Evolutionary conservation across 1,140 invertebrate genomes (phyloP), one percentile per base, ranked within the genome.

Genomic region (Drosophila athabasca): DNA sequence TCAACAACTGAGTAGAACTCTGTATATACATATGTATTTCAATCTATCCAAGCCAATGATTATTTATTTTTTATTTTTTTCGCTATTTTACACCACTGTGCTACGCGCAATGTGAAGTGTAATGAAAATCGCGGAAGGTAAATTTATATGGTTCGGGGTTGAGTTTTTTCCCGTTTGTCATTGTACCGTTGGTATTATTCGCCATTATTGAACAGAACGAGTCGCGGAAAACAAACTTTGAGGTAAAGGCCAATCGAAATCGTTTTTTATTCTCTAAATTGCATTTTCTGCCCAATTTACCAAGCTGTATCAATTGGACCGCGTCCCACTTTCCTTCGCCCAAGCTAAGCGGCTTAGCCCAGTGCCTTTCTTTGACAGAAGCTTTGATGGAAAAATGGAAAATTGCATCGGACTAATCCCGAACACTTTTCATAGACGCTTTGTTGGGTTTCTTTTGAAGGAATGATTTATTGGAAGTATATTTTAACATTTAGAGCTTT

Each of bases 401-500:
- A 65, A 74, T 51, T 74, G 48, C 43, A 60, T 52, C 60, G 41
- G 43, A 48, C 53, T 67, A 65, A 65, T 65, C 53, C 62, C 13
- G 31, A 8, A 2, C 9, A 4, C 9, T 43, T 31, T 62, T 3
- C 26, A 17, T 43, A 29, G 24, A 66, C 17, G 19, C 22, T 1
- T 26, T 43, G 19, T 49, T 49, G 2, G 57, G 13, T 52, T 35
- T 8, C n/a, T 35, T 62, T 68, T 61, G 35, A 39, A 39, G 35
- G 48, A 72, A 70, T 81, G 61, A 73, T 84, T 84, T 87, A 84
- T 81, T 84, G 67, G 75, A 70, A 85, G 64, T 81, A 77, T 75
- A 75, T 73, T 87, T 76, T 70, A 87, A 84, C 82, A 84, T 81
- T 84, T 87, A 84, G 79, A 82, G 55, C 49, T 77, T 75, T 66